Evolutionary conservation across 1,140 invertebrate species (phyloP), one percentile per base, ranked within the genome.

Genomic region (Melitaea cinxia): DNA sequence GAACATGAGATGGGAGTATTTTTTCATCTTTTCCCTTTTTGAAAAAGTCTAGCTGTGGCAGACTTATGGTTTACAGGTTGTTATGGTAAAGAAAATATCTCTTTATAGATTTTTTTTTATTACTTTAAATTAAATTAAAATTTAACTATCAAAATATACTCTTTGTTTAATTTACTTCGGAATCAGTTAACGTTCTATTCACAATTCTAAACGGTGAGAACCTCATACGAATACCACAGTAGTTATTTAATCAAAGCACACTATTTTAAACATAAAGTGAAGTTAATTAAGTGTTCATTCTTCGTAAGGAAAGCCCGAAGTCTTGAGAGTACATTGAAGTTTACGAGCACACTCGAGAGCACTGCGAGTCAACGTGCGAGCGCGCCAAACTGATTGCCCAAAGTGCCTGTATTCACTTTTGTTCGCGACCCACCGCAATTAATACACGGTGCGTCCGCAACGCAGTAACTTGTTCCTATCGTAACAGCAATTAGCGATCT

Each of bases 381-480:
- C 17, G 17, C 37, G 37, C 17, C 37, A 42, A 42, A 42, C 37
- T 42, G 37, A 42, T 42, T 42, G 17, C 37, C 37, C 37, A 17
- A 42, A 42, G 37, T 42, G 37, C 37, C n/a, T 42, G 37, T 15
- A 42, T 42, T 42, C 37, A 42, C 37, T 42, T 42, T 42, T 42
- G 37, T 42, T 42, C 37, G 7, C 35, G 5, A 37, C 12, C 14
- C 37, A 17, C 37, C 37, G 37, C 37, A 42, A 42, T 42, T 42
- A 42, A 42, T 42, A 42, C 14, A 42, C 37, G 14, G 17, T 42
- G 37, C 1, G 2, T 4, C 37, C 37, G 5, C 4, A 7, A 12
- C n/a, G 15, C 15, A 9, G 37, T 17, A 42, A 14, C 1, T 7
- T 17, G 15, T 42, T 17, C 5, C 37, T 42, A 42, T 42, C 7